A percentile compares a stretch with the other conserved stretches of the same genome.
Conservation (phyloP, 2,888 invertebrate species). For the Eupithecia subfuscata region DNA sequence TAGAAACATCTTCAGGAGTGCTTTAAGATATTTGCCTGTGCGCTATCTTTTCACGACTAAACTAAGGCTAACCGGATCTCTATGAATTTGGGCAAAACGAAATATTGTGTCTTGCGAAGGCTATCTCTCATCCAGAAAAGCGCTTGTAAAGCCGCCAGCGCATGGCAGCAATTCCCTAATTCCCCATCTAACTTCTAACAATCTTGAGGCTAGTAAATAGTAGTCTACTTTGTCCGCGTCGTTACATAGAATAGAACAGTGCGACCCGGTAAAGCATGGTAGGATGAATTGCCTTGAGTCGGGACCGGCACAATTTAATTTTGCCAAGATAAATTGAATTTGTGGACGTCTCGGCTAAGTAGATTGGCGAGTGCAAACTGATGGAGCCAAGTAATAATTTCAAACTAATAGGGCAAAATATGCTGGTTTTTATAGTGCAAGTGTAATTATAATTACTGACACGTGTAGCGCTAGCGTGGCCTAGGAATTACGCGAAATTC, state of each 20-base stretch:
- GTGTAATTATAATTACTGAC: background rate
- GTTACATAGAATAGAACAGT: background rate
- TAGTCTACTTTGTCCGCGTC: background rate
- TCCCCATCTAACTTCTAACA: background rate
- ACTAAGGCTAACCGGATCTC: no score
- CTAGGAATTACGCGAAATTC: background rate
- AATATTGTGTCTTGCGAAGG: no score
- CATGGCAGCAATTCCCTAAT: background rate
- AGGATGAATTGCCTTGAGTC: constrained; percentile 49
- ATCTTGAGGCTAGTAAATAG: background rate
- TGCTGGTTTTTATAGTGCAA: background rate
- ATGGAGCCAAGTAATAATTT: constrained; percentile 12
- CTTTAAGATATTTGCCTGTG: no score
- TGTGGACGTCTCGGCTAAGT: constrained; percentile 50
- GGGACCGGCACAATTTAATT: constrained; percentile 52
- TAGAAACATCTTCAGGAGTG: no score
- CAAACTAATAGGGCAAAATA: background rate
- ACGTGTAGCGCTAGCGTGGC: background rate
- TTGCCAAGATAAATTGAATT: constrained; percentile 57
- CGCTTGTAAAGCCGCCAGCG: background rate
- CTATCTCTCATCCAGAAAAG: background rate
- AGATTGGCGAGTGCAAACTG: constrained; percentile 45
- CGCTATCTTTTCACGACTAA: no score
- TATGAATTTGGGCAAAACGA: no score
- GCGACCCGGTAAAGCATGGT: constrained; percentile 1